Percentiles rank a stretch among this genome's conserved stretches.
Conservation (phyloP, 2,888 invertebrate genomes). For the Melieria omissa region DNA sequence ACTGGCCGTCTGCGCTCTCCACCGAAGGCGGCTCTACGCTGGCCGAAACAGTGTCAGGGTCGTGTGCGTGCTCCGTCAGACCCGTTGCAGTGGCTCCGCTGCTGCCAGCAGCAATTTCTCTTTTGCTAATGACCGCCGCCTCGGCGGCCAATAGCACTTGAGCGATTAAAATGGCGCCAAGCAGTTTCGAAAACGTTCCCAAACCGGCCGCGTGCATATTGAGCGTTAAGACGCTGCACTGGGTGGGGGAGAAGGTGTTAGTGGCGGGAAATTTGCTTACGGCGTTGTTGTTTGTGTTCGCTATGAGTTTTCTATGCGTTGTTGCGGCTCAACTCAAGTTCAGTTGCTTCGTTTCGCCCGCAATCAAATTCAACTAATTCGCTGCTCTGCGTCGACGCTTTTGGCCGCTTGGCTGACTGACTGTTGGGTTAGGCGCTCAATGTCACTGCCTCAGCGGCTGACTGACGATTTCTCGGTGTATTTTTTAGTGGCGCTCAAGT, state of each 20-base stretch:
- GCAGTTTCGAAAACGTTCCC: slow-evolving; percentile 9
- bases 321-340: neutral
- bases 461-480: slow-evolving; percentile 9
- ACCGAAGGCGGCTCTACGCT: neutral
- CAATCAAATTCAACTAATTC: neutral
- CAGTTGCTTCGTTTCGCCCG: neutral
- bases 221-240: neutral
- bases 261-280: neutral
- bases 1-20: neutral
- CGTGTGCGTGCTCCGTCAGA: slow-evolving; percentile 6
- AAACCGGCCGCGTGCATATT: slow-evolving; percentile 9
- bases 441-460: slow-evolving; percentile 6
- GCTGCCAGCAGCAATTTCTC: slow-evolving; percentile 45
- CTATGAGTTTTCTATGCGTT: neutral
- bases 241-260: neutral
- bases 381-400: slow-evolving; percentile 5
- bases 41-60: slow-evolving; percentile 45
- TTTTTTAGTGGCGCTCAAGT: slow-evolving; percentile 25
- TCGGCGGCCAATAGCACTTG: slow-evolving; percentile 41
- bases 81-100: slow-evolving; percentile 27
- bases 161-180: slow-evolving; percentile 16
- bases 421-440: slow-evolving; percentile 5
- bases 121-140: slow-evolving; percentile 54
- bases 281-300: neutral
- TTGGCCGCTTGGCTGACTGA: neutral